These are phyloP conservation scores for Drosophila bifasciata DNA, from an alignment of 1,140 invertebrate genomes.

Conservation along the genomic window DNA sequence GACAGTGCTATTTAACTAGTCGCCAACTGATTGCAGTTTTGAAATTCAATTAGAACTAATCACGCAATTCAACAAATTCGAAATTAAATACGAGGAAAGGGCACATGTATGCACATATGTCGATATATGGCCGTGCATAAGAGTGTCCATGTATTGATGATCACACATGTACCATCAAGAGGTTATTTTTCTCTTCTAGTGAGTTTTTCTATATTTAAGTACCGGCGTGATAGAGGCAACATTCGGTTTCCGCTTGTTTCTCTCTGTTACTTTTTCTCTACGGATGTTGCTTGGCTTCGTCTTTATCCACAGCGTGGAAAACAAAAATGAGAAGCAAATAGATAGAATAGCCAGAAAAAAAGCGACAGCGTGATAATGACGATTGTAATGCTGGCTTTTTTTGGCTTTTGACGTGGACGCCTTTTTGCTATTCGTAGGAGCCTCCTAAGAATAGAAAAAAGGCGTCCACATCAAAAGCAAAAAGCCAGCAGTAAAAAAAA, in stretches of 20 bases:
- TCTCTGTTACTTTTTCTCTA: constrained; percentile 5
- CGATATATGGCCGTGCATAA: not conserved
- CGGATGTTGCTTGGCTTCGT: constrained; percentile 21
- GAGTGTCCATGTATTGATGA: constrained; percentile 8
- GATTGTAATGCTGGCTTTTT: too few species aligned
- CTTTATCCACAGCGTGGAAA: constrained; percentile 5
- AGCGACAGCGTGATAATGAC: constrained; percentile 34
- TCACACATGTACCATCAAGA: constrained; percentile 30
- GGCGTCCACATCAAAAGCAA: too few species aligned
- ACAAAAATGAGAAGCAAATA: constrained; percentile 7
- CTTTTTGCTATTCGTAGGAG: too few species aligned
- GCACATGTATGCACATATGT: not conserved
- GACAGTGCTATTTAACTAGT: constrained; percentile 26
- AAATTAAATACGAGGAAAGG: constrained; percentile 29
- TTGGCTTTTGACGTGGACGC: too few species aligned
- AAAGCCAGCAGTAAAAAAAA: too few species aligned
- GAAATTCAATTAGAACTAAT: constrained; percentile 67
- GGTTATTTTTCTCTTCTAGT: constrained; percentile 24
- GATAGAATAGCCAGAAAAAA: constrained; percentile 28
- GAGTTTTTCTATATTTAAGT: constrained; percentile 50
- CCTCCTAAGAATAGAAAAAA: too few species aligned
- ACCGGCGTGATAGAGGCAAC: too few species aligned
- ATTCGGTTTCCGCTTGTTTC: too few species aligned
- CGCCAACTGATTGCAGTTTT: constrained; percentile 55
- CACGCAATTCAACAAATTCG: constrained; percentile 72